phyloP scores from a whole-genome alignment of 2,888 invertebrate genomes.

The Andrena bicolor region DNA sequence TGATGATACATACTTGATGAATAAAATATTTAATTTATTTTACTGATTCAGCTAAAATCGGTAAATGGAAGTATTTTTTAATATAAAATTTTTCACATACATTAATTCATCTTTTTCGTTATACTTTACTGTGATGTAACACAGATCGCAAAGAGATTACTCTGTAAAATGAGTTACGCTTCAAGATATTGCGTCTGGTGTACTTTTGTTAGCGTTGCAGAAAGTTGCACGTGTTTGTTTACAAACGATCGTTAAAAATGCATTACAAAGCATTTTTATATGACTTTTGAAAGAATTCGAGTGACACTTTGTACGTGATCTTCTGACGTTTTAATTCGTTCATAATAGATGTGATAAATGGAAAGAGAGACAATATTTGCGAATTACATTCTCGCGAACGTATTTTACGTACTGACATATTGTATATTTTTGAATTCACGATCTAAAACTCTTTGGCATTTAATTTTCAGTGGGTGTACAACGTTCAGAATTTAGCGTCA shows the following conservation, averaged over 20 bases:
- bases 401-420: neutral
- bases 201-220: neutral
- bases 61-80: no score
- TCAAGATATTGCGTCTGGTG: neutral
- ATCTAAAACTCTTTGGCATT: neutral
- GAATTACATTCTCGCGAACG: neutral
- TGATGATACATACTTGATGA: no score
- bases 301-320: conserved; percentile 28
- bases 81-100: no score
- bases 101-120: no score
- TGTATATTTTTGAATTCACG: neutral
- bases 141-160: neutral
- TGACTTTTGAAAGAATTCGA: conserved; percentile 27
- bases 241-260: neutral
- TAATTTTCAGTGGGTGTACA: neutral
- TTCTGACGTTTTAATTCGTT: neutral
- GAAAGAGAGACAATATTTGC: conserved; percentile 12
- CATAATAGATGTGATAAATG: conserved; percentile 20
- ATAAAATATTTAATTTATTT: no score
- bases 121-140: no score
- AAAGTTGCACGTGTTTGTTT: neutral
- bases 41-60: no score
- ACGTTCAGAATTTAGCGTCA: no score
- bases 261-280: conserved; percentile 15
- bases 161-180: neutral